Base-by-base conservation (phyloP, 2,888 invertebrate species). In the Drosophila pseudotalamancana region DNA sequence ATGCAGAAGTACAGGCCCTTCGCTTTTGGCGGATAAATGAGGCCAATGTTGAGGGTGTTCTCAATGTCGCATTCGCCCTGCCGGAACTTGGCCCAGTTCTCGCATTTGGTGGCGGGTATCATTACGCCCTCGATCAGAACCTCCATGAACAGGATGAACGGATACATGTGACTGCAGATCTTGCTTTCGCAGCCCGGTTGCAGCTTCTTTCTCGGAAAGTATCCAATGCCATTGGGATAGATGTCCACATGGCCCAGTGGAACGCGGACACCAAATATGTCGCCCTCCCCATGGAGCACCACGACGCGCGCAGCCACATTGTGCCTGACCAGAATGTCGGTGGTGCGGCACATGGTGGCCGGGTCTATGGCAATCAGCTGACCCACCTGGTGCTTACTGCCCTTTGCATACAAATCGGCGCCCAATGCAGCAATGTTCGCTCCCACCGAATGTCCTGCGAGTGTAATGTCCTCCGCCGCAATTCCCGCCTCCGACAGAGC, bases 401-500 rank as follows among this genome's bases (percentile, higher is more conserved):
- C 57, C 61, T 72, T 73, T 25, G 76, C 66, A 50, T 66, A 90
- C 1, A 85, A 37, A 9, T 76, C 68, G 0, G 90, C 88, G 0
- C 83, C 90, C 46, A 90, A 16, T 0, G 90, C 90, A 0, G 89
- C 90, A n/a, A 89, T 88, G 68, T 90, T 90, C 0, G 90, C 90
- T 4, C 90, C 90, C 23, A 89, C 90, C 5, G 90, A 90, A 31
- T 90, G 90, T 1, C 90, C 90, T 0, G 81, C 88, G 31, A 90
- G 29, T 0, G 79, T 90, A 0, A 90, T 77, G 34, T 89, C 77
- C 29, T 66, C 51, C 0, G 80, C 46, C 0, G 56, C 34, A 2
- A 89, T 55, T 9, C 87, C 89, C 1, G 82, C 71, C 12, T 72
- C 67, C 0, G 43, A 54, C 0, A 90, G 63, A 1, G 81, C 78